These are phyloP conservation scores for Muraenolepis orangiensis DNA, from an alignment of 2,797 vertebrate genomes.

Conservation along the genomic window DNA sequence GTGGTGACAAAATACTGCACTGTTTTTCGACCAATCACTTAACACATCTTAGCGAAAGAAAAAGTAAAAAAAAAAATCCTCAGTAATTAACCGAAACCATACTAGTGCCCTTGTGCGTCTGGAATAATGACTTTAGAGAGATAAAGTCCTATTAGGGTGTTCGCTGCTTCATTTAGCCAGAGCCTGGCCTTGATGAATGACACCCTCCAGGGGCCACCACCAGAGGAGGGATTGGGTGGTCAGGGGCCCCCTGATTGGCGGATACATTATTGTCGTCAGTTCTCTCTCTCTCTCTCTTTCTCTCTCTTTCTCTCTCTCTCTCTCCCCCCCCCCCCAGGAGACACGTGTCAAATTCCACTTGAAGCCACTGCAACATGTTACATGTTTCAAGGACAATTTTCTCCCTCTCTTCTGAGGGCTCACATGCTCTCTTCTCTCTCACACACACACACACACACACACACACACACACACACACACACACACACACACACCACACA, in stretches of 20 bases:
- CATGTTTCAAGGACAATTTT: constrained; percentile 85
- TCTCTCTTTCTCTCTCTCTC: constrained; percentile 54
- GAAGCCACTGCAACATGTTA: constrained; percentile 64
- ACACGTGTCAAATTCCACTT: constrained; percentile 80
- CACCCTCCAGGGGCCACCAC: constrained; percentile 72
- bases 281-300: constrained; percentile 62
- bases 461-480: no score
- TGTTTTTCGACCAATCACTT: no score
- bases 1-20: not conserved
- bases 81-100: not conserved
- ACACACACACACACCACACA: no score
- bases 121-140: constrained; percentile 75
- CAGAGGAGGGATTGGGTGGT: constrained; percentile 56
- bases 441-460: no score
- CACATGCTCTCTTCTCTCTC: not conserved
- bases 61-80: not conserved
- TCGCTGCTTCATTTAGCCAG: constrained; percentile 62
- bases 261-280: constrained; percentile 92
- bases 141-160: constrained; percentile 75
- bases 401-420: constrained; percentile 4
- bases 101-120: constrained; percentile 33
- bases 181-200: constrained; percentile 82
- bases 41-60: no score
- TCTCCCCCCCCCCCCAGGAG: constrained; percentile 58
- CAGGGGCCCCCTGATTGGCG: constrained; percentile 78